phyloP scores from a whole-genome alignment of 64 coral and sea anemone genomes.

The Montipora foliosa region DNA sequence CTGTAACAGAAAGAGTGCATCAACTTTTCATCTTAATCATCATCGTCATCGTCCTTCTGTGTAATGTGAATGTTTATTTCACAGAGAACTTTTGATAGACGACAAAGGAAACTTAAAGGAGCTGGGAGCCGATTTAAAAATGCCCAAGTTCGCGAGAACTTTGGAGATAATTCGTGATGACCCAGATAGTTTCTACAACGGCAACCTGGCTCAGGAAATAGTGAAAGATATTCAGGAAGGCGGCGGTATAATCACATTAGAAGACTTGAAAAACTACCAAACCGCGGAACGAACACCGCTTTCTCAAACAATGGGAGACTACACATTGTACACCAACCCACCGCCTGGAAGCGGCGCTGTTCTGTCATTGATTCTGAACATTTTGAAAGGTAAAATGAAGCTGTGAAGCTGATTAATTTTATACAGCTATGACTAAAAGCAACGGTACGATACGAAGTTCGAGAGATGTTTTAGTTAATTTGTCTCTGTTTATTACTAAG shows the following conservation, averaged over 20 bases:
- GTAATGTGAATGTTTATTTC: neutral
- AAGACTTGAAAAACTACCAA: conserved; percentile 73
- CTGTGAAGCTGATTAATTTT: neutral
- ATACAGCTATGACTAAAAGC: too few species aligned
- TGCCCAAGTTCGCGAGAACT: conserved; percentile 72
- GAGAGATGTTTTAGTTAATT: neutral
- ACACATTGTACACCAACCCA: conserved; percentile 62
- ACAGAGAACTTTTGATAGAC: conserved; percentile 78
- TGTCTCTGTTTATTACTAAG: neutral
- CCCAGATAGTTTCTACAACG: conserved; percentile 81
- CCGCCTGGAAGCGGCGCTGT: conserved; percentile 85
- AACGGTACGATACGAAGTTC: too few species aligned
- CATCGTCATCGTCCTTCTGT: too few species aligned
- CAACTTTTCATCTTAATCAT: too few species aligned
- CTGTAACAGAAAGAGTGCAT: too few species aligned
- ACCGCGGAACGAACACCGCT: conserved; percentile 46
- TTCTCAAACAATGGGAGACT: conserved; percentile 27
- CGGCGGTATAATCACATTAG: conserved; percentile 72
- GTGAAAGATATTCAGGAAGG: conserved; percentile 59
- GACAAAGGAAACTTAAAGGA: conserved; percentile 50
- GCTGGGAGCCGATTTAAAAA: conserved; percentile 54
- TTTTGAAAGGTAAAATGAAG: conserved; percentile 78
- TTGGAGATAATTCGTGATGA: conserved; percentile 87
- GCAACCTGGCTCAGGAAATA: conserved; percentile 74
- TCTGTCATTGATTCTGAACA: conserved; percentile 80